Percentiles rank a stretch among this genome's conserved stretches.
Evolutionary conservation across 2,888 invertebrate genomes (phyloP).

Genomic region (Aporophyla lueneburgensis): DNA sequence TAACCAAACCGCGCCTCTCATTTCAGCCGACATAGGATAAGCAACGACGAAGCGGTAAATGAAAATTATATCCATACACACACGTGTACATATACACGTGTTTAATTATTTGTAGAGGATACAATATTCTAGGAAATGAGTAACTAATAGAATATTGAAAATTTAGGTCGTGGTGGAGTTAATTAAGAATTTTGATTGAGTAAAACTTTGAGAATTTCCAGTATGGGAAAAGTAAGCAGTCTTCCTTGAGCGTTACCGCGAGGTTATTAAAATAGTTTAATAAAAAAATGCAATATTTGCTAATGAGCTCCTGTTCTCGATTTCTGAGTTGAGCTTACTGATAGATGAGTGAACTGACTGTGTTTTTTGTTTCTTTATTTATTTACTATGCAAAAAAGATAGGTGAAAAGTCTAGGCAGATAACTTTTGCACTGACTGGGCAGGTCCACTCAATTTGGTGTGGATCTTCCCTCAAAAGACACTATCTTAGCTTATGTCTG

Average conservation of each 20-base stretch:
- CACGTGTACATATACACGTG: background rate
- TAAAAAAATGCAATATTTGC: background rate
- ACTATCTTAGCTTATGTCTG: background rate
- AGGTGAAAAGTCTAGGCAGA: too few species aligned
- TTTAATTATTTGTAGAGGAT: background rate
- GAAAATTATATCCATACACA: constrained; percentile 33
- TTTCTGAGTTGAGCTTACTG: too few species aligned
- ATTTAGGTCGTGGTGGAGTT: background rate
- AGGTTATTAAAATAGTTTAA: background rate
- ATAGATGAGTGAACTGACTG: too few species aligned
- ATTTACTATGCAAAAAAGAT: too few species aligned
- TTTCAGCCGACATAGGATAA: constrained; percentile 31
- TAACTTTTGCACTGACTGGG: too few species aligned
- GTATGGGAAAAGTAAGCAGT: background rate
- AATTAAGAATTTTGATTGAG: background rate
- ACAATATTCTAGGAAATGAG: background rate
- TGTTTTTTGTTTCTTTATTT: too few species aligned
- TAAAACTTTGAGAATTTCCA: background rate
- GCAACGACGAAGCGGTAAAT: constrained; percentile 26
- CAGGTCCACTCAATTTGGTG: too few species aligned
- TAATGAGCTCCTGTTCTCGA: too few species aligned
- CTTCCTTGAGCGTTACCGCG: background rate
- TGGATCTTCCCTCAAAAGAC: background rate
- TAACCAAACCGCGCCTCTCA: constrained; percentile 1
- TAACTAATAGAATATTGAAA: background rate